These are phyloP conservation scores for Lymantria monacha DNA, from an alignment of 2,888 invertebrate genomes.

Conservation along the genomic window DNA sequence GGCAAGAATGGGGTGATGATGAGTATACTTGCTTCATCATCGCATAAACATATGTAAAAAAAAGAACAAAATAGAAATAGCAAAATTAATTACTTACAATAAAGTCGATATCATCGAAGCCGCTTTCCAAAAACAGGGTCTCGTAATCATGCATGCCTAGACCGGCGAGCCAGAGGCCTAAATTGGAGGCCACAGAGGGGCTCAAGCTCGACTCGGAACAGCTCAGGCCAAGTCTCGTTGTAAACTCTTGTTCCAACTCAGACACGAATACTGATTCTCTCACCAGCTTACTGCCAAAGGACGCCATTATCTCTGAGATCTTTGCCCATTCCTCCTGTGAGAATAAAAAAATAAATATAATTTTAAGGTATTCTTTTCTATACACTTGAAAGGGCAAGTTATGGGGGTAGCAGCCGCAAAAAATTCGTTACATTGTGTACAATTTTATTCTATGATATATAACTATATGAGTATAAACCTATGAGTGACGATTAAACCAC, in stretches of 20 bases:
- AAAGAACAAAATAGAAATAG: too few relatives aligned
- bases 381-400: too few relatives aligned
- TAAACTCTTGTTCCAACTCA: constrained; percentile 90
- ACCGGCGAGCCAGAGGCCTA: constrained; percentile 90
- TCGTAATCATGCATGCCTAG: constrained; percentile 92
- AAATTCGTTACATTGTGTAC: too few relatives aligned
- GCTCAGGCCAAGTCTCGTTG: constrained; percentile 85
- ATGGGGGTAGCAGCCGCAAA: too few relatives aligned
- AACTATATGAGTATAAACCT: too few relatives aligned
- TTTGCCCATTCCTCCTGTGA: constrained; percentile 96
- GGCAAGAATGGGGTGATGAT: too few relatives aligned
- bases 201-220: constrained; percentile 82
- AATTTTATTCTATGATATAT: too few relatives aligned
- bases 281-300: constrained; percentile 93
- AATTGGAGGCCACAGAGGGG: constrained; percentile 83
- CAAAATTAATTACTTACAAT: constrained; percentile 88
- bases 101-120: constrained; percentile 96
- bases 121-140: constrained; percentile 90
- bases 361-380: too few relatives aligned
- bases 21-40: too few relatives aligned
- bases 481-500: too few relatives aligned
- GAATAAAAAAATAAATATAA: neutral
- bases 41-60: too few relatives aligned
- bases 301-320: constrained; percentile 97
- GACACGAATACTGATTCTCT: constrained; percentile 90